Evolutionary conservation across 2,888 invertebrate species (phyloP).

Genomic region (Podabrus alpinus): DNA sequence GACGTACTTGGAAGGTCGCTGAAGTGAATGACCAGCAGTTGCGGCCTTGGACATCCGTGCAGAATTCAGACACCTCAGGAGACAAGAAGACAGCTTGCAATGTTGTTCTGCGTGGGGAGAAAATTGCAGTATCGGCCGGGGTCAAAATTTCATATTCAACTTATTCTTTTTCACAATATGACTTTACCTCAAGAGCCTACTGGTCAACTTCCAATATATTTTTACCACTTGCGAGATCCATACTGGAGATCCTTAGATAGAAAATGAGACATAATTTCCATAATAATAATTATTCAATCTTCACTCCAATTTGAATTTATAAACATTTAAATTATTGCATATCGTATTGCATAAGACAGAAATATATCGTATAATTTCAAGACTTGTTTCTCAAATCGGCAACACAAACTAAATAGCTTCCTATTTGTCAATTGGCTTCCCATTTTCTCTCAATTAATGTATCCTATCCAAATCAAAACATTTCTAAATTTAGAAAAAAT

Average conservation of each 20-base stretch:
- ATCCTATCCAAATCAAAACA: neutral
- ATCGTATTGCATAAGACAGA: neutral
- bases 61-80: conserved; percentile 34
- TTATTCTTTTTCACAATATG: neutral
- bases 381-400: neutral
- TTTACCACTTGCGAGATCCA: neutral
- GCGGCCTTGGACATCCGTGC: conserved; percentile 44
- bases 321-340: neutral
- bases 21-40: conserved; percentile 47
- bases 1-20: conserved; percentile 51
- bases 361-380: neutral
- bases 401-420: neutral
- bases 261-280: neutral
- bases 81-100: conserved; percentile 18
- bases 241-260: neutral
- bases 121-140: neutral
- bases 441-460: neutral
- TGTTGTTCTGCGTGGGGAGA: neutral
- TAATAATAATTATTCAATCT: neutral
- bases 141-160: neutral
- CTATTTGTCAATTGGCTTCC: neutral
- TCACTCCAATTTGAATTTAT: neutral
- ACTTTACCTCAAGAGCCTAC: neutral
- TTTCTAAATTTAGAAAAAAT: neutral
- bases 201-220: neutral